A percentile compares a stretch with the other conserved stretches of the same genome.
These are phyloP conservation scores for Ursus arctos DNA, from an alignment of 2,113 vertebrate species.

Conservation along the genomic window DNA sequence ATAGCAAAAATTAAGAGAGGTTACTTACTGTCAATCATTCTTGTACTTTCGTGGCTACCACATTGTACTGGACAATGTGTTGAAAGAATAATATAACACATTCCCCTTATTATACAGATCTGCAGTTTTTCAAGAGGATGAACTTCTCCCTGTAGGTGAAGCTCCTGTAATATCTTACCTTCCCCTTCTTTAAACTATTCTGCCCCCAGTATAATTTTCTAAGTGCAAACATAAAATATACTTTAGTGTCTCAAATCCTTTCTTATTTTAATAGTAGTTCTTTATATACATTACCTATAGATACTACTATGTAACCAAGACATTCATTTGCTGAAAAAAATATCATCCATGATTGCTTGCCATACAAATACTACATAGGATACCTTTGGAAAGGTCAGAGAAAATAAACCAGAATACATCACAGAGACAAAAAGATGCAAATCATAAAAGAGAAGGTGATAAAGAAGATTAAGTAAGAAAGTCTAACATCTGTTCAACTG, in stretches of 20 bases:
- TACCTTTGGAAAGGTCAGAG: constrained; percentile 4
- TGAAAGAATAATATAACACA: neutral
- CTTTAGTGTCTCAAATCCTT: neutral
- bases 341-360: neutral
- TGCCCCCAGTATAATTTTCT: neutral
- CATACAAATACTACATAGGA: neutral
- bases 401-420: constrained; percentile 13
- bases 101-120: neutral
- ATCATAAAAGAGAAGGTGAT: neutral
- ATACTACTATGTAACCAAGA: constrained; percentile 46
- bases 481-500: neutral
- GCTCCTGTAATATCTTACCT: neutral
- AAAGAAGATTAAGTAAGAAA: neutral
- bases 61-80: neutral
- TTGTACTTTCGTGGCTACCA: neutral
- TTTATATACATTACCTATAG: neutral
- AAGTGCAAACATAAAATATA: constrained; percentile 50
- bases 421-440: constrained; percentile 6
- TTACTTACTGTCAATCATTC: constrained; percentile 21
- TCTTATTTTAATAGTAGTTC: constrained; percentile 25
- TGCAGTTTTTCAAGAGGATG: neutral
- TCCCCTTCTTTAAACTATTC: neutral
- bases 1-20: neutral
- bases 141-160: neutral
- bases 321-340: neutral